Percentiles rank a stretch among this genome's conserved stretches.
Conservation (phyloP, 2,113 vertebrate genomes). For the Odocoileus hemionus region DNA sequence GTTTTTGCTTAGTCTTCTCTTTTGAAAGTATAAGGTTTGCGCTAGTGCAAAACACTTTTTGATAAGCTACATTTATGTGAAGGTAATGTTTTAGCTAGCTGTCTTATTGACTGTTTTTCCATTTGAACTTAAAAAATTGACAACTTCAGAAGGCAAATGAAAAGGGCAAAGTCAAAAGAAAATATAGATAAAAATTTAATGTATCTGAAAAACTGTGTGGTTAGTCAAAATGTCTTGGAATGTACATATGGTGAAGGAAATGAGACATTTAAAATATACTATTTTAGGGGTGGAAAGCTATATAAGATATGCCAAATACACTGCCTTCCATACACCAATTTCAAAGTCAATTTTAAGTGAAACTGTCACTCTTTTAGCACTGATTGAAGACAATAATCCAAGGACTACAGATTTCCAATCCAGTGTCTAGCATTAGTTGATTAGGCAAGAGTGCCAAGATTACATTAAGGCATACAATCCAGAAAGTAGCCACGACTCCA, state of each 20-base stretch:
- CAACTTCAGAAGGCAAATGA: background rate
- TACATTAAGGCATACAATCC: background rate
- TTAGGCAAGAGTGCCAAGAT: background rate
- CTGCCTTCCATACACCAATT: background rate
- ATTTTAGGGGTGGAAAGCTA: slow-evolving; percentile 9
- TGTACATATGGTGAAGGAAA: slow-evolving; percentile 36
- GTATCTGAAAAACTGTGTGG: background rate
- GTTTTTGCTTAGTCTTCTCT: background rate
- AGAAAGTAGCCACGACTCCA: background rate
- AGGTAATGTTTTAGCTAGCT: slow-evolving; percentile 36
- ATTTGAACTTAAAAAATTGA: slow-evolving; percentile 20
- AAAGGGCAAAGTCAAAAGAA: slow-evolving; percentile 26
- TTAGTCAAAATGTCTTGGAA: background rate
- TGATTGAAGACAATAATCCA: background rate
- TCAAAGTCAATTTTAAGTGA: background rate
- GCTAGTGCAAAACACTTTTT: background rate
- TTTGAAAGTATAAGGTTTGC: slow-evolving; percentile 25
- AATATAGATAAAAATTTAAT: slow-evolving; percentile 22
- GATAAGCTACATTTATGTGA: background rate
- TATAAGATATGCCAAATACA: background rate
- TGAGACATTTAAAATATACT: background rate
- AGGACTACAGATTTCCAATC: background rate
- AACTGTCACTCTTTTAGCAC: background rate
- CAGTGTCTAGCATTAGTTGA: background rate
- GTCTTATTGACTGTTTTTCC: slow-evolving; percentile 19